phyloP scores from a whole-genome alignment of 2,113 vertebrate species.

The Heterotis niloticus region DNA sequence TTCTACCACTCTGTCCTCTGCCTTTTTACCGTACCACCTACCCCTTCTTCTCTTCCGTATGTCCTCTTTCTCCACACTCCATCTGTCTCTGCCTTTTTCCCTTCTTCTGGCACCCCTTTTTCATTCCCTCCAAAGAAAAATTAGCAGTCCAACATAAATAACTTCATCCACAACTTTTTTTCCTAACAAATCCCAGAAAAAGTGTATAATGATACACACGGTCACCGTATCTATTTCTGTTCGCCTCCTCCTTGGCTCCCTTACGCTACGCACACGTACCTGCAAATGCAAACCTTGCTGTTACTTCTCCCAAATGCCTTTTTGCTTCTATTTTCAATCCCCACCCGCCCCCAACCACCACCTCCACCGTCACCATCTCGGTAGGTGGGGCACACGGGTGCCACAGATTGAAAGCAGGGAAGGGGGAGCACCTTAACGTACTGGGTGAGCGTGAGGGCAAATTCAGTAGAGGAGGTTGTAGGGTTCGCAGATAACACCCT shows the following conservation, averaged over 20 bases:
- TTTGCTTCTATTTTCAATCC: neutral
- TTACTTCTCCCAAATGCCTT: neutral
- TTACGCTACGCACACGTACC: no score
- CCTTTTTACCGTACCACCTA: no score
- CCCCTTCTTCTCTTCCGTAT: neutral
- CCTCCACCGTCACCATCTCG: neutral
- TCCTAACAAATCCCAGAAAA: neutral
- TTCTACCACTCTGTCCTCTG: neutral
- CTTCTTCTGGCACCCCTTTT: constrained; percentile 19
- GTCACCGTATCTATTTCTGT: neutral
- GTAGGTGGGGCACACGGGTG: neutral
- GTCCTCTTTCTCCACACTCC: neutral
- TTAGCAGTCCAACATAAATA: no score
- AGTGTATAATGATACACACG: neutral
- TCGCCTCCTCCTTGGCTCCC: neutral
- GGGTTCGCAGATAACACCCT: constrained; percentile 1
- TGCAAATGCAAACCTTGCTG: no score
- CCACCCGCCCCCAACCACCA: no score
- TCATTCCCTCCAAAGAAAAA: neutral
- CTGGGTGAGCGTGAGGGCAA: neutral
- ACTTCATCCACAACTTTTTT: no score
- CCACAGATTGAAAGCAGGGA: neutral
- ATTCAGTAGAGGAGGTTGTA: neutral
- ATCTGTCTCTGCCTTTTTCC: neutral
- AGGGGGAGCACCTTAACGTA: neutral